Percentiles rank a stretch among this genome's conserved stretches.
Evolutionary conservation across 2,888 invertebrate species (phyloP).

Genomic region (Drosophila merina): DNA sequence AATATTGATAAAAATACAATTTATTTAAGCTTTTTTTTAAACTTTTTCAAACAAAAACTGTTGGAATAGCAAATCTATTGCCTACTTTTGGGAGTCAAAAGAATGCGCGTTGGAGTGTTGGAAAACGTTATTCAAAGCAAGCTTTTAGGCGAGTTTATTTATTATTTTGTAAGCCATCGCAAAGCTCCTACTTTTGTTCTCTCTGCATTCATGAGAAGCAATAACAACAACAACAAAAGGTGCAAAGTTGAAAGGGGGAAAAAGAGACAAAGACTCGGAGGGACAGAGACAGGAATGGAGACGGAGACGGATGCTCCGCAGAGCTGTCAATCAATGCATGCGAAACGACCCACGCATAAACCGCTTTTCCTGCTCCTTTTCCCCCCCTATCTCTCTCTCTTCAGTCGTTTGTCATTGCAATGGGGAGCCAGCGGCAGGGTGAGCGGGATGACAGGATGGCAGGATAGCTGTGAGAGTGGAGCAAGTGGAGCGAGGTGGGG

Average conservation of each 20-base stretch:
- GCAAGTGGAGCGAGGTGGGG: not conserved
- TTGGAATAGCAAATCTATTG: not conserved
- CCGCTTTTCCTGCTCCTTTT: slow-evolving; percentile 11
- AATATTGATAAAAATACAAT: not conserved
- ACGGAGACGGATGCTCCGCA: slow-evolving; percentile 7
- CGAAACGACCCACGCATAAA: slow-evolving; percentile 41
- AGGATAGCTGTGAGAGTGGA: not conserved
- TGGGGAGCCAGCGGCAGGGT: not conserved
- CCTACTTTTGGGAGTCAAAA: not conserved
- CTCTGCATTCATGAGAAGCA: not conserved
- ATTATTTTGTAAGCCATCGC: no score
- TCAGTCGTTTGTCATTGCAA: not conserved
- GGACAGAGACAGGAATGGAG: slow-evolving; percentile 10
- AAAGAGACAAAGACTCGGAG: slow-evolving; percentile 9
- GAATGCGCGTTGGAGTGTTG: not conserved
- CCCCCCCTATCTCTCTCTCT: not conserved
- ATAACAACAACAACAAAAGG: not conserved
- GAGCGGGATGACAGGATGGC: not conserved
- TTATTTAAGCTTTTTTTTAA: no score
- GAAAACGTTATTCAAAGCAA: not conserved
- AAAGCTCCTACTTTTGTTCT: not conserved
- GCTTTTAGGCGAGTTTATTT: not conserved
- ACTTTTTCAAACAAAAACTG: not conserved
- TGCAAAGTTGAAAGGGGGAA: not conserved
- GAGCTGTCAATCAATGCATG: slow-evolving; percentile 32